Evolutionary conservation across 2,113 vertebrate genomes (phyloP).

Genomic region (Gambusia affinis): DNA sequence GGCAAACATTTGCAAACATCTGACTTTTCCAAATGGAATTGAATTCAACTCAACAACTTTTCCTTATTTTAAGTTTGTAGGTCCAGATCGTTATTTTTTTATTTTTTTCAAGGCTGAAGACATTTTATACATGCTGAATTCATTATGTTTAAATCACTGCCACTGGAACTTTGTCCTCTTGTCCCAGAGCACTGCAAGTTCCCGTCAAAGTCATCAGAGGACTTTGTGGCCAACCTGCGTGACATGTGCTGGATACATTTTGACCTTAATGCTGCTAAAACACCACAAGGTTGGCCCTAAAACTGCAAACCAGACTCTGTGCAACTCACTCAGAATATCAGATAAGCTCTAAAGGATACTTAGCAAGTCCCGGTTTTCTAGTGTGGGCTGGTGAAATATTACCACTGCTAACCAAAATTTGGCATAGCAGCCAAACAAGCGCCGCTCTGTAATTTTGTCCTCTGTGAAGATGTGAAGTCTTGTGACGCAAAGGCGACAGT

Average conservation of each 20-base stretch:
- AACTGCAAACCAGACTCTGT: constrained; percentile 36
- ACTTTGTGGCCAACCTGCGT: constrained; percentile 9
- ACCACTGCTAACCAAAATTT: constrained; percentile 10
- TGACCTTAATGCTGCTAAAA: constrained; percentile 21
- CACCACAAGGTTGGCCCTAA: constrained; percentile 26
- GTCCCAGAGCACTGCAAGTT: constrained; percentile 22
- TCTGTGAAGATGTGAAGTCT: constrained; percentile 13
- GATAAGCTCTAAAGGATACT: constrained; percentile 36
- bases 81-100: constrained; percentile 1
- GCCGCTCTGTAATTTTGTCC: constrained; percentile 40
- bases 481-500: constrained; percentile 21
- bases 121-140: not conserved
- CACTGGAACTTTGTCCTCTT: not conserved
- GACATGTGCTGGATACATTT: constrained; percentile 40
- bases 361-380: constrained; percentile 45
- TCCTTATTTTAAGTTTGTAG: constrained; percentile 25
- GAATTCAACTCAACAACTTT: constrained; percentile 32
- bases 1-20: constrained; percentile 29
- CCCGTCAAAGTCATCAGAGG: constrained; percentile 21
- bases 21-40: constrained; percentile 21
- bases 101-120: not conserved
- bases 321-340: constrained; percentile 35
- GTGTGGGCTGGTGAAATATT: constrained; percentile 52
- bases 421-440: constrained; percentile 43
- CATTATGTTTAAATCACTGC: not conserved